phyloP scores from a whole-genome alignment of 2,888 invertebrate species.

The Rhogogaster chlorosoma region DNA sequence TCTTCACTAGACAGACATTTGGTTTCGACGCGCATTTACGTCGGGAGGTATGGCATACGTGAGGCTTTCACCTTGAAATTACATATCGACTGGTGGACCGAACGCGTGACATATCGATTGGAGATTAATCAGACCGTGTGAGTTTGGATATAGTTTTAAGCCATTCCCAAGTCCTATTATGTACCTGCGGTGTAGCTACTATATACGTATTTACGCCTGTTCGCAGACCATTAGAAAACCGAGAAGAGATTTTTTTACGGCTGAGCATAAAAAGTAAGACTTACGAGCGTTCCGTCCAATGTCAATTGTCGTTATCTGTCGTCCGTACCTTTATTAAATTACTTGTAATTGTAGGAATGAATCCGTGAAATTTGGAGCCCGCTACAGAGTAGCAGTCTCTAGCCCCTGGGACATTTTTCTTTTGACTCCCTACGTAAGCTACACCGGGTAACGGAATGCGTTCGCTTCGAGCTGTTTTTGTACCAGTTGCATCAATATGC shows the following conservation, averaged over 20 bases:
- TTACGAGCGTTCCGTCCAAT: constrained; percentile 20
- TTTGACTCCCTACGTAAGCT: neutral
- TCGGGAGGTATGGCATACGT: constrained; percentile 32
- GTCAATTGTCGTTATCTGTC: constrained; percentile 35
- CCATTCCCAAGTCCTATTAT: neutral
- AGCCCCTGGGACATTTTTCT: constrained; percentile 30
- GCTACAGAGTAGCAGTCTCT: neutral
- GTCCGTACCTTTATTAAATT: constrained; percentile 29
- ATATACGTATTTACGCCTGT: neutral
- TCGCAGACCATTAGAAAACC: neutral
- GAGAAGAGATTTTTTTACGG: constrained; percentile 16
- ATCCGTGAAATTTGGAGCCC: constrained; percentile 18
- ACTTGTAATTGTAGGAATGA: constrained; percentile 6
- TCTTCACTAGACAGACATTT: constrained; percentile 46
- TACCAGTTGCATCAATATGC: constrained; percentile 50
- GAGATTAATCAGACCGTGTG: constrained; percentile 41
- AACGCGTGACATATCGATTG: constrained; percentile 33
- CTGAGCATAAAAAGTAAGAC: neutral
- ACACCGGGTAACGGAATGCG: constrained; percentile 48
- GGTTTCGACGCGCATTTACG: constrained; percentile 40
- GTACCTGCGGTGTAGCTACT: neutral
- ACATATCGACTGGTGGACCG: constrained; percentile 26
- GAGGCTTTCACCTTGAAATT: constrained; percentile 38
- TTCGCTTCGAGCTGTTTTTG: constrained; percentile 44
- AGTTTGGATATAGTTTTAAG: constrained; percentile 23